Base-by-base conservation (phyloP, 2,888 invertebrate species). In the Plagodis dolabraria region DNA sequence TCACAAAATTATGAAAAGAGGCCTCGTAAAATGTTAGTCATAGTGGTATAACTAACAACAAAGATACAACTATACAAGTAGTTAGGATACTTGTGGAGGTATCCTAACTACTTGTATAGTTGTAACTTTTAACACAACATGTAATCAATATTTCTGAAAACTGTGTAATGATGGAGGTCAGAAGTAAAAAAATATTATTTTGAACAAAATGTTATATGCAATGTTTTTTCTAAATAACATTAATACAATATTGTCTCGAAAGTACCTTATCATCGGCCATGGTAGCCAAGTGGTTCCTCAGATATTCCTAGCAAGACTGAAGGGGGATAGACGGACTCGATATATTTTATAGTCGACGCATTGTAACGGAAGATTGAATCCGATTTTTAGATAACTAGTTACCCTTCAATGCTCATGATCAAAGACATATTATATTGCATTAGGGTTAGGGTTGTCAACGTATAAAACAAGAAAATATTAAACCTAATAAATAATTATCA, bases 351-450 rank as follows among this genome's bases (percentile, higher is more conserved):
- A 87, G 74, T 70, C 69, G 67, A 56, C 65, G 72, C 73, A 77
- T 82, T 77, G 87, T 82, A 74, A 89, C 83, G 86, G 84, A 80
- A 77, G 79, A 83, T 81, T 87, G 85, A 70, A 65, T 70, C 67
- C 77, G 77, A 83, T 84, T 85, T 85, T 86, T 85, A 83, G 74
- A 76, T 77, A 80, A 75, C 68, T 69, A 72, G 85, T 87, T 81
- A 87, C 80, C 84, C 89, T 89, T 86, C 88, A 86, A 75, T 86
- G 88, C 72, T 79, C 81, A 74, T 82, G 82, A 79, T 79, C 80
- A 69, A 74, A 74, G 76, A 73, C 75, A 78, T 86, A 86, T 87
- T 77, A 76, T 71, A 70, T 86, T 85, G 70, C 86, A 80, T 45
- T 68, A 64, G 45, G 49, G 46, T 62, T 72, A 87, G 87, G 88